phyloP scores from a whole-genome alignment of 2,888 invertebrate genomes.

The Poecilobothrus nobilitatus region DNA sequence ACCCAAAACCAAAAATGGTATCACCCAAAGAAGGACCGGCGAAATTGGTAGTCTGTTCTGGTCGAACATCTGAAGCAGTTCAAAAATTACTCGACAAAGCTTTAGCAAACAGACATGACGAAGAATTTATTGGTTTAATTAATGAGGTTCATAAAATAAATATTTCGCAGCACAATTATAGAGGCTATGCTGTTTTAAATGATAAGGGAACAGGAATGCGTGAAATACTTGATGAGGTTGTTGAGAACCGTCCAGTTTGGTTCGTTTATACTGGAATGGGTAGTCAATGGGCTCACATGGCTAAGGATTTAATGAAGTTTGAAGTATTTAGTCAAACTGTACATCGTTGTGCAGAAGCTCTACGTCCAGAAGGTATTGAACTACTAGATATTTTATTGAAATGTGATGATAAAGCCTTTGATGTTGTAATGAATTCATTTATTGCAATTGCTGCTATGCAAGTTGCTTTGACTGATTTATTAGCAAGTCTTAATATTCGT shows the following conservation, averaged over 20 bases:
- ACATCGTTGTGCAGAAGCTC: constrained; percentile 61
- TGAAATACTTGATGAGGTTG: constrained; percentile 47
- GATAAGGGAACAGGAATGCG: constrained; percentile 42
- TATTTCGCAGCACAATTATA: constrained; percentile 66
- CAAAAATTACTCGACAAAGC: constrained; percentile 56
- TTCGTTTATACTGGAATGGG: constrained; percentile 98
- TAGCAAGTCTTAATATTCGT: constrained; percentile 63
- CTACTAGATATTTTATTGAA: constrained; percentile 70
- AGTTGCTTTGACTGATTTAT: constrained; percentile 86
- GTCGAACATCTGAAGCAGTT: constrained; percentile 75
- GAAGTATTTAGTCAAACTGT: constrained; percentile 75
- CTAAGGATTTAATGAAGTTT: constrained; percentile 70
- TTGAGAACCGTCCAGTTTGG: constrained; percentile 77
- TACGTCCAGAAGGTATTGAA: constrained; percentile 73
- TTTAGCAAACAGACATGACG: constrained; percentile 53
- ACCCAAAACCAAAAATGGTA: constrained; percentile 58
- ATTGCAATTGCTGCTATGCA: constrained; percentile 92
- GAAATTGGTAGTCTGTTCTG: constrained; percentile 68
- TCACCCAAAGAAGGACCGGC: constrained; percentile 52
- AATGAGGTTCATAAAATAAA: constrained; percentile 63
- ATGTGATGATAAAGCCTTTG: constrained; percentile 67
- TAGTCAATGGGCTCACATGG: constrained; percentile 96
- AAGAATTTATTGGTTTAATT: constrained; percentile 67
- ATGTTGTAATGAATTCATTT: constrained; percentile 83
- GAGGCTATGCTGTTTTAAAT: constrained; percentile 73